Evolutionary conservation across 2,113 vertebrate genomes (phyloP), one percentile per base, ranked within the genome.

Genomic region (Psittacula cyanocephala): DNA sequence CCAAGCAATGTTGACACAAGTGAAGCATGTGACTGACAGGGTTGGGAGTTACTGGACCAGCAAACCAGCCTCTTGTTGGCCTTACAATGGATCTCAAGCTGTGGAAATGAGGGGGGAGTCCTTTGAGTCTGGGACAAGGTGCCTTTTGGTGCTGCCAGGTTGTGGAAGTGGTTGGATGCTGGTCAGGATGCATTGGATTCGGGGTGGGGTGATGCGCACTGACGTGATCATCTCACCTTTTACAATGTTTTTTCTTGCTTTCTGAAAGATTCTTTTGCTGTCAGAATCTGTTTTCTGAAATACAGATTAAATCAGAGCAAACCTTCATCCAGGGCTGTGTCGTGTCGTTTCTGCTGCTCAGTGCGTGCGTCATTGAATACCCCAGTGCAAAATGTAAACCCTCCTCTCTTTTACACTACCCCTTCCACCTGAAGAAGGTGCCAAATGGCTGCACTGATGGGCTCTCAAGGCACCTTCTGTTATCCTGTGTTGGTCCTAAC

Each of bases 181-280:
- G 31, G 31, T 49, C 0, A 0, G 59, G 31, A 25, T 3, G 17
- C 29, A 5, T 46, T 2, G 28, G 44, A 31, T 50, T 62, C 9
- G 25, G 41, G 7, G 20, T 68, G 37, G 53, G 53, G 28, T 0
- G 8, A 25, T 0, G 4, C 35, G 27, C 39, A 7, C 47, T 64
- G 71, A 41, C 59, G n/a, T 20, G 6, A 60, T 33, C n/a, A 22
- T 57, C 49, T 76, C 0, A 0, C 39, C 37, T 80, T 81, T 86
- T 18, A 46, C 35, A 27, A 0, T 39, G 18, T 60, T 68, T 71
- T 59, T 81, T 31, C 20, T 75, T 81, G 39, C 53, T 84, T 93
- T 78, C 57, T 37, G 44, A 35, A 85, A 47, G 46, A 44, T 35
- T 81, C 14, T 57, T 65, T 72, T 2, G 5, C 24, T 91, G 89